A percentile compares a stretch with the other conserved stretches of the same genome.
These are phyloP conservation scores for Anisognathus igniventris DNA, from an alignment of 2,797 vertebrate species.

Conservation along the genomic window DNA sequence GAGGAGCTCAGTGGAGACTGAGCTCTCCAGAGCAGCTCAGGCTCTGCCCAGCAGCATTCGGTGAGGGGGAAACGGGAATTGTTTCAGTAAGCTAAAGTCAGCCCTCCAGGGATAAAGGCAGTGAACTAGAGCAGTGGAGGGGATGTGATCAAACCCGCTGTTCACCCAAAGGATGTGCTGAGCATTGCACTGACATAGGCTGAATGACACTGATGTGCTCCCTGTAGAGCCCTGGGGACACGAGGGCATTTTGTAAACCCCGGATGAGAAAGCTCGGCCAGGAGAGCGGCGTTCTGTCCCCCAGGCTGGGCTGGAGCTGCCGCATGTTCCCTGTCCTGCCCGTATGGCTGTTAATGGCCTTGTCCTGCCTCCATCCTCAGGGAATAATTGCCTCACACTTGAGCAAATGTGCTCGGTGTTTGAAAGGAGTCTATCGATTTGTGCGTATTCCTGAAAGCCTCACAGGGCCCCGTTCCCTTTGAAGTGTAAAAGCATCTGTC, in stretches of 20 bases:
- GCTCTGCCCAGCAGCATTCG: neutral
- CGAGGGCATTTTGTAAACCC: neutral
- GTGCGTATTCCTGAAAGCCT: slow-evolving; percentile 5
- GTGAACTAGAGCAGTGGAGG: neutral
- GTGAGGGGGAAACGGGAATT: neutral
- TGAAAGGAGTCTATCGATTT: slow-evolving; percentile 54
- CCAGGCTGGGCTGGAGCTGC: neutral
- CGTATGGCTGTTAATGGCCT: slow-evolving; percentile 25
- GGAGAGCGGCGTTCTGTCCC: neutral
- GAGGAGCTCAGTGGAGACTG: neutral
- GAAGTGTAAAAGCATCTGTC: slow-evolving; percentile 57
- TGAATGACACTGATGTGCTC: neutral
- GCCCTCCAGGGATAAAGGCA: neutral
- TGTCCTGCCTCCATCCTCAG: slow-evolving; percentile 15
- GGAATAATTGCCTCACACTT: slow-evolving; percentile 51
- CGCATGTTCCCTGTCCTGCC: neutral
- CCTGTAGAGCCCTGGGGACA: neutral
- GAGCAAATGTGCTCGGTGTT: slow-evolving; percentile 57
- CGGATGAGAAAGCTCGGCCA: neutral
- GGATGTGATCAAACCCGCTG: neutral
- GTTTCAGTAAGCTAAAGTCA: neutral
- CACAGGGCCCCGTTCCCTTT: slow-evolving; percentile 15
- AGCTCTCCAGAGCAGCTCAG: neutral
- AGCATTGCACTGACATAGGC: neutral
- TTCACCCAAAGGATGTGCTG: neutral